A percentile compares a stretch with the other conserved stretches of the same genome.
These are phyloP conservation scores for Venturia canescens DNA, from an alignment of 1,140 invertebrate species.

Conservation along the genomic window DNA sequence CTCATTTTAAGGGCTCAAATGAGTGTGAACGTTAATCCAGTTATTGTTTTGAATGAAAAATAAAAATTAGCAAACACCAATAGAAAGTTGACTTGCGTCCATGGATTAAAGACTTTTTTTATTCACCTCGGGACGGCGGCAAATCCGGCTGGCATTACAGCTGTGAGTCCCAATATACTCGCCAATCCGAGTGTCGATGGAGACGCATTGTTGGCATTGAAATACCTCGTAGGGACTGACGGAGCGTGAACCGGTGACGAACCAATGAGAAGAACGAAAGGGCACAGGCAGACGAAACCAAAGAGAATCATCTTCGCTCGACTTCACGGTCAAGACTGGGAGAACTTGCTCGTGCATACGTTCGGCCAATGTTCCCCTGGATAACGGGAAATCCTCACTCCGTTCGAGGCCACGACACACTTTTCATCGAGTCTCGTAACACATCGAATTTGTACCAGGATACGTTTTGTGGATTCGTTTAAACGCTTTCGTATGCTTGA, in stretches of 20 bases:
- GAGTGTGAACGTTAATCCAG: too few species aligned
- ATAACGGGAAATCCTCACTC: slow-evolving; percentile 70
- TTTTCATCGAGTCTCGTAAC: slow-evolving; percentile 59
- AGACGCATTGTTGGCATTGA: slow-evolving; percentile 55
- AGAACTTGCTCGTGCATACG: slow-evolving; percentile 60
- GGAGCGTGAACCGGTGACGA: slow-evolving; percentile 57
- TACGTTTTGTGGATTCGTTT: slow-evolving; percentile 8
- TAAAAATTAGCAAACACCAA: too few species aligned
- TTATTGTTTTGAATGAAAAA: too few species aligned
- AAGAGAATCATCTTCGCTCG: slow-evolving; percentile 72
- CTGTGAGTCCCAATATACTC: slow-evolving; percentile 59
- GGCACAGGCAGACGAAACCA: slow-evolving; percentile 60
- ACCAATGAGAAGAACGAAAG: slow-evolving; percentile 58
- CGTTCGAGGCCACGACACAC: slow-evolving; percentile 75
- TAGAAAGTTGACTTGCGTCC: too few species aligned
- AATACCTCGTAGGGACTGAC: slow-evolving; percentile 24
- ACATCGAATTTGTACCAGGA: slow-evolving; percentile 3
- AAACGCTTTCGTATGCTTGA: too few species aligned
- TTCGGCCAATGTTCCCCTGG: slow-evolving; percentile 52
- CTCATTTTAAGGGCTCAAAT: too few species aligned
- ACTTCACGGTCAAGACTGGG: slow-evolving; percentile 73
- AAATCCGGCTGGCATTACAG: slow-evolving; percentile 62
- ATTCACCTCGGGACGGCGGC: slow-evolving; percentile 70
- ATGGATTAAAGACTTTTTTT: too few species aligned
- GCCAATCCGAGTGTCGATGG: slow-evolving; percentile 50